These are phyloP conservation scores for Coreoperca whiteheadi DNA, from an alignment of 2,113 vertebrate species.

Conservation along the genomic window DNA sequence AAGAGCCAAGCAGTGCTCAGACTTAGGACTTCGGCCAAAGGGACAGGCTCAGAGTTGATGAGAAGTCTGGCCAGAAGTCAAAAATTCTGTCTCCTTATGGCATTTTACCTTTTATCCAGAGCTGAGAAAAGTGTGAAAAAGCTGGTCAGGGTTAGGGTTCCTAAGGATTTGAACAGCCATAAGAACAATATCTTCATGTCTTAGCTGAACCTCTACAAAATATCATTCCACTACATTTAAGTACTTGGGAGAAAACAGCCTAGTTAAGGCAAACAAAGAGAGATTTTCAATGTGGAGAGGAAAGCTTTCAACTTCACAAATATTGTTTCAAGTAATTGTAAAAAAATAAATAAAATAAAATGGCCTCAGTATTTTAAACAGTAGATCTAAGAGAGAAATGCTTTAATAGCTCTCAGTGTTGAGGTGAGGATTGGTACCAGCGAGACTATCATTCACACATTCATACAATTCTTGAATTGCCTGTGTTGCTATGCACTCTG, in stretches of 20 bases:
- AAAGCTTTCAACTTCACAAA: constrained; percentile 1
- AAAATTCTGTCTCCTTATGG: constrained; percentile 14
- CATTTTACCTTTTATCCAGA: constrained; percentile 10
- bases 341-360: neutral
- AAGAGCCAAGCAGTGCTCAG: constrained; percentile 46
- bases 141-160: neutral
- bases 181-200: neutral
- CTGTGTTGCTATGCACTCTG: constrained; percentile 26
- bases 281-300: neutral
- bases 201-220: neutral
- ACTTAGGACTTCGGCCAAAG: constrained; percentile 41
- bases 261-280: neutral
- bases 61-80: constrained; percentile 40
- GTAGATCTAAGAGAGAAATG: neutral
- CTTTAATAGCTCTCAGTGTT: neutral
- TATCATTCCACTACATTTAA: neutral
- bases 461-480: neutral
- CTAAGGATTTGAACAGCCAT: neutral
- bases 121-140: neutral
- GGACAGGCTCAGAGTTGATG: constrained; percentile 42
- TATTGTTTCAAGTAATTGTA: neutral
- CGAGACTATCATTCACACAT: constrained; percentile 23
- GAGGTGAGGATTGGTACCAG: constrained; percentile 2
- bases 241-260: neutral
- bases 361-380: neutral